Evolutionary conservation across 1,140 invertebrate species (phyloP).

Genomic region (Solenopsis fugax): DNA sequence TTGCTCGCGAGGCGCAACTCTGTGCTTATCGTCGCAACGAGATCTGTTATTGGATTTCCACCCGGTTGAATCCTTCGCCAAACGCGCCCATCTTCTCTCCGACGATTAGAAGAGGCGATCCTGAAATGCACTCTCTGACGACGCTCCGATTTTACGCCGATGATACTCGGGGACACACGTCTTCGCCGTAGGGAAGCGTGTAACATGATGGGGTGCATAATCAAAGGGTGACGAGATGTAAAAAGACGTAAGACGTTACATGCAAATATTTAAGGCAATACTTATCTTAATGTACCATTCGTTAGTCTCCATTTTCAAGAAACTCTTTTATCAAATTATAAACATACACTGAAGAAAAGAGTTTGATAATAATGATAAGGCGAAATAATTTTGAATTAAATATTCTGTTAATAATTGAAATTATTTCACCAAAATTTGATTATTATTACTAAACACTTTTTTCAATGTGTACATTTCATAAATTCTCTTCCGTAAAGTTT

Average conservation of each 20-base stretch:
- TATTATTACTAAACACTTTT: no score
- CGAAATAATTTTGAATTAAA: no score
- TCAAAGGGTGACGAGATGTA: slow-evolving; percentile 17
- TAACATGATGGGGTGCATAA: slow-evolving; percentile 41
- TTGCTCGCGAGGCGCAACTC: slow-evolving; percentile 29
- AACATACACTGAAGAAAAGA: no score
- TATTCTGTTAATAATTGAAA: no score
- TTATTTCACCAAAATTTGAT: no score
- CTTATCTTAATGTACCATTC: not conserved
- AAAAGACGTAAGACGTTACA: slow-evolving; percentile 2
- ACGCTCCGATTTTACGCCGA: slow-evolving; percentile 59
- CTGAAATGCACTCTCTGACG: slow-evolving; percentile 55
- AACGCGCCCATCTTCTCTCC: slow-evolving; percentile 46
- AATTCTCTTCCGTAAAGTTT: not conserved
- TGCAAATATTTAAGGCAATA: not conserved
- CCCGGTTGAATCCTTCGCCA: slow-evolving; percentile 58
- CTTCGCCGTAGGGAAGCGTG: slow-evolving; percentile 17
- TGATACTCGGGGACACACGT: slow-evolving; percentile 56
- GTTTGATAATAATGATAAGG: no score
- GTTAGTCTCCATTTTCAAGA: no score
- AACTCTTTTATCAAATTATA: not conserved
- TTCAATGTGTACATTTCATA: not conserved
- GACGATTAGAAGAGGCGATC: slow-evolving; percentile 59
- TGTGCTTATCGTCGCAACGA: slow-evolving; percentile 45
- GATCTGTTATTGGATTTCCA: slow-evolving; percentile 76